Base-by-base conservation (phyloP, 2,888 invertebrate species). In the Eupithecia subumbrata region DNA sequence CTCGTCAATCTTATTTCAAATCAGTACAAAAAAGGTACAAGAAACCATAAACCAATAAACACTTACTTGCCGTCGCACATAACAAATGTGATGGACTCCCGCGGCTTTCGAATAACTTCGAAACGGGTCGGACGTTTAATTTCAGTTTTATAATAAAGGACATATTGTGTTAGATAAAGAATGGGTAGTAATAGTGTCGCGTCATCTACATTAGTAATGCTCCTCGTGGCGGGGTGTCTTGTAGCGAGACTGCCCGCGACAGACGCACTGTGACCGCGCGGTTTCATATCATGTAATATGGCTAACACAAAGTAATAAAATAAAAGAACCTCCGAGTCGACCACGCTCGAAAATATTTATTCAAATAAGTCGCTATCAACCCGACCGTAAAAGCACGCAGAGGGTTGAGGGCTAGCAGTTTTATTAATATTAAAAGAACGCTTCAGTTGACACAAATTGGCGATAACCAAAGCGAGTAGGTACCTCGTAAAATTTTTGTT, bases 391-490 rank as follows among this genome's bases (percentile, higher is more conserved):
- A 93, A 92, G 90, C 88, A 89, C 89, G 90, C 89, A 84, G 88
- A 92, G 93, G 93, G 92, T 91, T 92, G 91, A 90, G 88, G 88
- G 90, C 90, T 88, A 91, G 90, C 90, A 89, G 88, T 92, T 94
- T 93, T 93, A 94, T 94, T 94, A 93, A 93, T 94, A 94, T 93
- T 93, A 92, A 94, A 94, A 90, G 92, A 92, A 94, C 90, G 92
- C 92, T 92, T 92, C 91, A 91, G 91, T 92, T 94, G 93, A 93
- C 93, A 92, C 92, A 92, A 93, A 93, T 94, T 93, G 93, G 91
- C 93, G 92, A 92, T 92, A 92, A 93, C 90, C 92, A 87, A 92
- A 92, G 88, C 88, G 90, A 90, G 87, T 85, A 82, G 86, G 86
- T 88, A 83, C 85, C 86, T 89, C 89, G 86, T 92, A 90, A 90